Conservation (phyloP, 2,888 invertebrate species). For the Habroteleia sp. region DNA sequence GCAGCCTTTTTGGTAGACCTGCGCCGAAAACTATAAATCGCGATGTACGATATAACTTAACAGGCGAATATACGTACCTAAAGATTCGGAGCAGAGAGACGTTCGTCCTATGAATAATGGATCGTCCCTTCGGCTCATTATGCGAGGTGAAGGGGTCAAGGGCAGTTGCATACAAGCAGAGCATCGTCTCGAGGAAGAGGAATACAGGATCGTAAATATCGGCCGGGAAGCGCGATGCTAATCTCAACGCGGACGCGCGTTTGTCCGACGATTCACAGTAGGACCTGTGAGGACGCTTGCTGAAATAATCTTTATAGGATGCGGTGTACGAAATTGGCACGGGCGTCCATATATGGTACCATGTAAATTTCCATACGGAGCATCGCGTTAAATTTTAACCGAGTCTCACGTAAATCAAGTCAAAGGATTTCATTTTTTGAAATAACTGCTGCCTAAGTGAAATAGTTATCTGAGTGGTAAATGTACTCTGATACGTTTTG, state of each 20-base stretch:
- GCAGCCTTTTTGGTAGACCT: constrained; percentile 28
- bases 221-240: constrained; percentile 73
- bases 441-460: neutral
- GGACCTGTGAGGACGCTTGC: constrained; percentile 44
- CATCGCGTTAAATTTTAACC: constrained; percentile 18
- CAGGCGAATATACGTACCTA: constrained; percentile 69
- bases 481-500: neutral
- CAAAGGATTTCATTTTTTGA: constrained; percentile 11
- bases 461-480: neutral
- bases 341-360: constrained; percentile 38
- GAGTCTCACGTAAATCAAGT: constrained; percentile 22
- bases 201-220: constrained; percentile 55
- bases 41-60: constrained; percentile 69
- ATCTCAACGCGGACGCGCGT: constrained; percentile 76
- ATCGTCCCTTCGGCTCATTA: constrained; percentile 73
- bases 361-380: constrained; percentile 38
- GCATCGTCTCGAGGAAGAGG: constrained; percentile 58
- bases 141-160: constrained; percentile 77
- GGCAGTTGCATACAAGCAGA: constrained; percentile 73
- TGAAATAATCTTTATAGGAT: constrained; percentile 37
- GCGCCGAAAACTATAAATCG: constrained; percentile 67
- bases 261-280: constrained; percentile 67
- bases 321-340: constrained; percentile 42
- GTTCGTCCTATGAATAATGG: constrained; percentile 77
- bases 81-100: constrained; percentile 74